A percentile compares a stretch with the other conserved stretches of the same genome.
These are phyloP conservation scores for Hirtodrosophila histrioides DNA, from an alignment of 2,888 invertebrate species.

Conservation along the genomic window DNA sequence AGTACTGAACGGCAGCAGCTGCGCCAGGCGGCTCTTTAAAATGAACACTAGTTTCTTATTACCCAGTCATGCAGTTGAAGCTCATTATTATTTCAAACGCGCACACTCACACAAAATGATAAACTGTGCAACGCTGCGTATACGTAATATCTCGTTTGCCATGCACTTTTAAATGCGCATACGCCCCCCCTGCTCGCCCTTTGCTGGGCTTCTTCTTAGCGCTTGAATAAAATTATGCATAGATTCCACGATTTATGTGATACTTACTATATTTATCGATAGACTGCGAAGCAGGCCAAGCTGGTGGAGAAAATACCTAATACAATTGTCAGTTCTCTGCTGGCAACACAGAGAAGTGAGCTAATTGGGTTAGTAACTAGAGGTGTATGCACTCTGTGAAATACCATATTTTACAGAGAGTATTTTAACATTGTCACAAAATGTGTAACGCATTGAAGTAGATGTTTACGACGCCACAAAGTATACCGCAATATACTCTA, in stretches of 20 bases:
- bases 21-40: conserved; percentile 44
- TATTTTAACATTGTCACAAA: too few relatives aligned
- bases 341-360: too few relatives aligned
- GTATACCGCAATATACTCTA: too few relatives aligned
- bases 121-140: conserved; percentile 63
- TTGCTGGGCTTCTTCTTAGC: not conserved
- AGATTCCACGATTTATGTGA: conserved; percentile 61
- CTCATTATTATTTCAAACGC: conserved; percentile 65
- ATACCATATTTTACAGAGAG: not conserved
- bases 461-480: too few relatives aligned
- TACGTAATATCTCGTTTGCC: conserved; percentile 70
- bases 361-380: too few relatives aligned
- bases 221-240: conserved; percentile 64
- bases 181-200: conserved; percentile 21
- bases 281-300: not conserved
- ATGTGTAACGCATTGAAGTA: too few relatives aligned
- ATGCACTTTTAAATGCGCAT: conserved; percentile 56
- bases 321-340: too few relatives aligned
- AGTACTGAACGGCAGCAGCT: conserved; percentile 47
- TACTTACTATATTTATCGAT: conserved; percentile 21
- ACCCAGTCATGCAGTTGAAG: conserved; percentile 52
- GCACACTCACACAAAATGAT: conserved; percentile 42
- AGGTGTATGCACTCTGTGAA: not conserved
- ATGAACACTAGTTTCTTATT: conserved; percentile 57
- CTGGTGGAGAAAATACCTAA: not conserved